Percentiles rank a stretch among this genome's conserved stretches.
Evolutionary conservation across 30 jellyfish, hydroid and myxozoan genomes (phyloP).

Genomic region (Aurelia coerulea): DNA sequence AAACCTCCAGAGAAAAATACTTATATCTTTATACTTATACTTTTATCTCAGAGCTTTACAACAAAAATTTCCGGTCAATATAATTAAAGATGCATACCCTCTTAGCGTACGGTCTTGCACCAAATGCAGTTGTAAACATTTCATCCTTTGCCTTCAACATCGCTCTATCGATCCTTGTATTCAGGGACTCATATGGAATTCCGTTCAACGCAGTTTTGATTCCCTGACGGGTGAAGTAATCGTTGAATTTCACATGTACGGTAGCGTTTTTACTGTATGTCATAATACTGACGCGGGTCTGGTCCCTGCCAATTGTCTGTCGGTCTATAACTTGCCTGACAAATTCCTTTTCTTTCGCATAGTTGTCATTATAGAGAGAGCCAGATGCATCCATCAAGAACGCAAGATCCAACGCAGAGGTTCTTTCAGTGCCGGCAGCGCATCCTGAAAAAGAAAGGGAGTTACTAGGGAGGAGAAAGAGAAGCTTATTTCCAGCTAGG

Average conservation of each 20-base stretch:
- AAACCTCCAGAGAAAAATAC: too few relatives aligned
- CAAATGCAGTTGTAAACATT: constrained; percentile 54
- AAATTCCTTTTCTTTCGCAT: constrained; percentile 65
- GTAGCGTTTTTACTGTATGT: constrained; percentile 86
- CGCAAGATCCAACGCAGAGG: constrained; percentile 70
- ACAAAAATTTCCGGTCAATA: too few relatives aligned
- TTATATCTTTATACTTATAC: too few relatives aligned
- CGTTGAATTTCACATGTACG: constrained; percentile 55
- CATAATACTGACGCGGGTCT: constrained; percentile 69
- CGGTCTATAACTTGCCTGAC: constrained; percentile 72
- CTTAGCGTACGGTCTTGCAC: constrained; percentile 88
- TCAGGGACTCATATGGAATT: constrained; percentile 71
- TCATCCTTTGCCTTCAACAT: constrained; percentile 62
- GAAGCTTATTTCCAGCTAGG: background rate
- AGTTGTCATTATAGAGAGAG: constrained; percentile 64
- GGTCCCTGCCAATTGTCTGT: constrained; percentile 33
- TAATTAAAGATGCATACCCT: constrained; percentile 37
- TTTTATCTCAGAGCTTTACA: too few relatives aligned
- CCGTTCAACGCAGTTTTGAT: constrained; percentile 56
- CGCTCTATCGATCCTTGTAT: constrained; percentile 89
- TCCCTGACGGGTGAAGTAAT: constrained; percentile 18
- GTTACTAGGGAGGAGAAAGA: background rate
- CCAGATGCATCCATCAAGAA: constrained; percentile 91
- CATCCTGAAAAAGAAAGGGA: constrained; percentile 52
- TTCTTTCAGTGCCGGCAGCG: background rate